Evolutionary conservation across 1,140 invertebrate genomes (phyloP), one percentile per base, ranked within the genome.

Genomic region (Meloidogyne floridensis): DNA sequence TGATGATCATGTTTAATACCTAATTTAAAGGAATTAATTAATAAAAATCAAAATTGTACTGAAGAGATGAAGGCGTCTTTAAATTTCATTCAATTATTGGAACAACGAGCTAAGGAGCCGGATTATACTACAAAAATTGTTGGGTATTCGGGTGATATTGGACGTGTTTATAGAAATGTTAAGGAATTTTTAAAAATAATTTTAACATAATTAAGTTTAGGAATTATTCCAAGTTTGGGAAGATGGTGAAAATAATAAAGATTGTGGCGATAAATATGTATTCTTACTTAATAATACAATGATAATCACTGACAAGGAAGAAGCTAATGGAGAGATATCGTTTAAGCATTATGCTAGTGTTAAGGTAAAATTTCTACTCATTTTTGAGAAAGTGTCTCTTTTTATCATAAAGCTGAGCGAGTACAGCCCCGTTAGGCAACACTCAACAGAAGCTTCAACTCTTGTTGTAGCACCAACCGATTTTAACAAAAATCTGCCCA

Each of bases 211-310:
- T 65, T n/a, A n/a, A n/a, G n/a, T 65, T 65, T n/a, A 65, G 59
- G 59, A 65, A 65, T n/a, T 65, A 65, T 65, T 65, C n/a, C 15
- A 65, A n/a, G 59, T 65, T 65, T 65, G 59, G 59, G 59, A 65
- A 8, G 59, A 65, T 18, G 59, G 59, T 6, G 59, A 65, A 0
- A 65, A n/a, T 65, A 59, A 59, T 15, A 65, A 15, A 7, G n/a
- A 65, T n/a, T 6, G 13, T 0, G 59, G 59, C n/a, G 15, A 65
- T 65, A 65, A 65, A 65, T n/a, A 18, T 18, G n/a, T 65, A n/a
- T 7, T 65, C 7, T n/a, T 65, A 0, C n/a, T 65, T 18, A 65
- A 65, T 65, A 65, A 65, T 18, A 65, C 7, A n/a, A 65, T 65
- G 7, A n/a, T 65, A 65, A 65, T 65, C 2, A 65, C 59, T 1